Conservation (phyloP, 2,888 invertebrate species). For the Cephus spinipes region DNA sequence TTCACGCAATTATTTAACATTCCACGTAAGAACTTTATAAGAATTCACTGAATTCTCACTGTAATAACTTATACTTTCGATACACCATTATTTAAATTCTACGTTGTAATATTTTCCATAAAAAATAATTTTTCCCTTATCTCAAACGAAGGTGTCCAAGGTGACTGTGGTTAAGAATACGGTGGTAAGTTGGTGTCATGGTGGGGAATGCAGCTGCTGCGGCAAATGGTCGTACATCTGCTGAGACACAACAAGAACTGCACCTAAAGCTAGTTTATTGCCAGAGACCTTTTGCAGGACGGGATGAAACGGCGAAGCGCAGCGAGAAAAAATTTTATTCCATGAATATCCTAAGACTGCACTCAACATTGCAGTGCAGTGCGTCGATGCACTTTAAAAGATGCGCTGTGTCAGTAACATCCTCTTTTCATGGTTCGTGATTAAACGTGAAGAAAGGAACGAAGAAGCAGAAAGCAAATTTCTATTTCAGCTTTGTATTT, state of each 20-base stretch:
- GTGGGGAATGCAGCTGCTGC: conserved; percentile 54
- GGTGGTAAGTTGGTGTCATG: not conserved
- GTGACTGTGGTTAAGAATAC: not conserved
- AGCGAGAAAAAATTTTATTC: not conserved
- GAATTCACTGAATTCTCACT: not conserved
- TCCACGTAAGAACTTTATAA: not conserved
- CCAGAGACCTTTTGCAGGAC: conserved; percentile 10
- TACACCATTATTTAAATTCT: not conserved
- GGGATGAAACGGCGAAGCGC: conserved; percentile 4
- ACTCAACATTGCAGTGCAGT: conserved; percentile 15
- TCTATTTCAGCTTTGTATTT: no score
- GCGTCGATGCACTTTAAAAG: conserved; percentile 32
- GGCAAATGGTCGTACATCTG: conserved; percentile 63
- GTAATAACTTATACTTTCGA: not conserved
- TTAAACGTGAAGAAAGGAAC: no score
- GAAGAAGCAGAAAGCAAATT: no score
- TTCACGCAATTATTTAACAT: not conserved
- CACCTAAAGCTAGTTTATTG: conserved; percentile 21
- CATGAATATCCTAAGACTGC: not conserved
- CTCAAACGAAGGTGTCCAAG: not conserved
- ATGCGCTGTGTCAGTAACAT: not conserved
- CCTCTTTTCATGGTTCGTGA: not conserved
- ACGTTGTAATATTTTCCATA: not conserved
- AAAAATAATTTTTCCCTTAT: not conserved
- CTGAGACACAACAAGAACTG: conserved; percentile 46